Percentiles rank a stretch among this genome's conserved stretches.
phyloP scores from a whole-genome alignment of 2,797 vertebrate species.

The Steatocranus sp. region DNA sequence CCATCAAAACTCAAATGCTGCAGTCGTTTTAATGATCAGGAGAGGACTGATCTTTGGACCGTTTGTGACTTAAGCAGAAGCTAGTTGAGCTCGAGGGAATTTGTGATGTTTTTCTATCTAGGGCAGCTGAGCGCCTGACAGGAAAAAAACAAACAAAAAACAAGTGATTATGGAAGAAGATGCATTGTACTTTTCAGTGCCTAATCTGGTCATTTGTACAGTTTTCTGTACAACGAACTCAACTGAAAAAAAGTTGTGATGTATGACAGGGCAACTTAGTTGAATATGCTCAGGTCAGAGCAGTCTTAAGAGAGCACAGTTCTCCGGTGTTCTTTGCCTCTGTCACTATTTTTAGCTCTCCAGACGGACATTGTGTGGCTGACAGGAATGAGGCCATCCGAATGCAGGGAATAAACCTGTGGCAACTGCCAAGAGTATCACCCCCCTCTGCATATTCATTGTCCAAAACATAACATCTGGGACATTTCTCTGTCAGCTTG shows the following conservation, averaged over 20 bases:
- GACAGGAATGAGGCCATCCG: slow-evolving; percentile 60
- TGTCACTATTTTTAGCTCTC: slow-evolving; percentile 59
- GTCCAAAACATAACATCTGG: slow-evolving; percentile 62
- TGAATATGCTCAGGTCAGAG: slow-evolving; percentile 24
- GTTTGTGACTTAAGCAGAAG: neutral
- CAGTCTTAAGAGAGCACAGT: slow-evolving; percentile 36
- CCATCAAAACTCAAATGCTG: slow-evolving; percentile 6
- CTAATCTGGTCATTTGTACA: neutral
- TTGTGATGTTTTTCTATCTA: neutral
- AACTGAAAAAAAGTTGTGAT: neutral
- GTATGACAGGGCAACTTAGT: neutral
- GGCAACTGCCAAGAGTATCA: slow-evolving; percentile 37
- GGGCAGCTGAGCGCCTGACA: neutral
- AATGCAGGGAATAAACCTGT: slow-evolving; percentile 41
- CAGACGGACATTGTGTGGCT: slow-evolving; percentile 46
- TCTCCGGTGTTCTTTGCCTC: slow-evolving; percentile 26
- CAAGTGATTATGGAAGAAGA: neutral
- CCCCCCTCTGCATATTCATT: slow-evolving; percentile 44
- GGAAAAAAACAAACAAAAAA: neutral
- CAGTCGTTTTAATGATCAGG: slow-evolving; percentile 3
- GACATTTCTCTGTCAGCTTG: slow-evolving; percentile 46
- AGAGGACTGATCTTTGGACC: neutral
- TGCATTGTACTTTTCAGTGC: neutral
- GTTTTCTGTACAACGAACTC: neutral
- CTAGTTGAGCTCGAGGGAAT: neutral